Evolutionary conservation across 2,888 invertebrate species (phyloP).

Genomic region (Nowickia ferox): DNA sequence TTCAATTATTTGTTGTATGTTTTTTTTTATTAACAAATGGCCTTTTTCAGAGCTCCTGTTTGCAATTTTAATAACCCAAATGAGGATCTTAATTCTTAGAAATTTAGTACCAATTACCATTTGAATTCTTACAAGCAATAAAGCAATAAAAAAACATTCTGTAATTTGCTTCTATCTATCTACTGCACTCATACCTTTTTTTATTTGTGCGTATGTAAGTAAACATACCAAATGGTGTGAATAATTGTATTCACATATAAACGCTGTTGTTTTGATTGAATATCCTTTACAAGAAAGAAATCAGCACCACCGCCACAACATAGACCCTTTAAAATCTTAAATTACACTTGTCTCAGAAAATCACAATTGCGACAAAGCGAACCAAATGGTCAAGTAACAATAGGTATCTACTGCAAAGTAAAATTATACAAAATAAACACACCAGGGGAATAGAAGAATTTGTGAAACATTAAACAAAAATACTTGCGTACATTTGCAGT

Average conservation of each 20-base stretch:
- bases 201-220: not conserved
- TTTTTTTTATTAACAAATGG: no score
- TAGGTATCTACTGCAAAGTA: conserved; percentile 10
- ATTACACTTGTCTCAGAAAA: conserved; percentile 63
- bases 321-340: conserved; percentile 51
- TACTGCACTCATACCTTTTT: no score
- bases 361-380: conserved; percentile 51
- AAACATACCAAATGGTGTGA: not conserved
- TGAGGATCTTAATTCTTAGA: no score
- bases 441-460: conserved; percentile 2
- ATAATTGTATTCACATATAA: not conserved
- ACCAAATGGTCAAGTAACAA: not conserved
- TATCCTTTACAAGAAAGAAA: conserved; percentile 19
- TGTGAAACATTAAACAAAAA: not conserved
- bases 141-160: no score
- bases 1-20: no score
- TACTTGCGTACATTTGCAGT: not conserved
- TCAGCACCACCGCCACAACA: conserved; percentile 18
- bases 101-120: no score
- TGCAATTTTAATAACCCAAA: no score
- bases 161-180: no score
- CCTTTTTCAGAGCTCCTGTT: no score
- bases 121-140: no score
- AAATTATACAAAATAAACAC: conserved; percentile 57
- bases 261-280: not conserved